Evolutionary conservation across 92 coral and sea anemone species (phyloP), one percentile per base, ranked within the genome.

Genomic region (Heteractis magnifica): DNA sequence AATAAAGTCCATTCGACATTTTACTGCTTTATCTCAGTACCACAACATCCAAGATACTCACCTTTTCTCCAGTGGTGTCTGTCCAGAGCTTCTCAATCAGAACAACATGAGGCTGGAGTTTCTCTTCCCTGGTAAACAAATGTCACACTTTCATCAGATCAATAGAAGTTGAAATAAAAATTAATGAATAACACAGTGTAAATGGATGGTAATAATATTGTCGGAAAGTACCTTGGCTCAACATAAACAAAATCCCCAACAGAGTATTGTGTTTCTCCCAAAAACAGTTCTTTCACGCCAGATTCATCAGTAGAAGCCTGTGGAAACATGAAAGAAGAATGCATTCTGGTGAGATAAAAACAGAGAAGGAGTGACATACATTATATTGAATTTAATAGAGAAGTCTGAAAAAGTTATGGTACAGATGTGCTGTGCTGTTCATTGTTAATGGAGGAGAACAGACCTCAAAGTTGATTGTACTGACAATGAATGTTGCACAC

Each of bases 171-270:
- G 6, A 16, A 6, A 4, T 58, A 51, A 18, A 76, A 20, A 19
- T 5, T 3, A 34, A 0, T 49, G 15, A 8, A 48, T 3, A 75
- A 12, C 41, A 14, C 16, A 1, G 56, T 76, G 56, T 0, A 62
- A n/a, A 4, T 1, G 26, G 14, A 59, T 59, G n/a, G 65, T 4
- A 11, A 59, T 5, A 13, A 9, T 12, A n/a, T 18, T 18, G 6
- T 7, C 5, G 23, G 18, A 62, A 4, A 15, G 13, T 74, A 95
- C 98, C 98, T 91, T 85, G 97, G 93, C 58, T 89, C 93, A 55
- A 94, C 87, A 79, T 87, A 91, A 73, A 97, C 98, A 83, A 90
- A 97, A 76, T 97, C 98, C 16, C 99, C 99, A 70, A 97, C 90
- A 64, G 59, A 89, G 56, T 92, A 65, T 50, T 80, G 82, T n/a